These are phyloP conservation scores for Orussus abietinus DNA, from an alignment of 1,140 invertebrate genomes.

Conservation along the genomic window DNA sequence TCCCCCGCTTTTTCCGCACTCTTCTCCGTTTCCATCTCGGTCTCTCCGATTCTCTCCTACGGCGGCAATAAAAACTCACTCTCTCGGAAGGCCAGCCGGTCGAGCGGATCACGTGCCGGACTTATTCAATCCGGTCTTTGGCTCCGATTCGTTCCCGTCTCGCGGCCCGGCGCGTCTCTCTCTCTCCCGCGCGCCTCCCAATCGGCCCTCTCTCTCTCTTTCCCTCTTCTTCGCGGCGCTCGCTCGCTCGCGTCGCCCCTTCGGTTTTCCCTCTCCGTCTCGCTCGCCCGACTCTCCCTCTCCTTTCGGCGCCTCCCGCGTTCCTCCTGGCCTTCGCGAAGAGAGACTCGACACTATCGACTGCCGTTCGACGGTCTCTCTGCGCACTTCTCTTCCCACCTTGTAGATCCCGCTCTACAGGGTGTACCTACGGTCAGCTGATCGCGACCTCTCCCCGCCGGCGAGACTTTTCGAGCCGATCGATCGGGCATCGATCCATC, in stretches of 20 bases:
- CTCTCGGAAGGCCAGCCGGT: not conserved
- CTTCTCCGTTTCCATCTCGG: slow-evolving; percentile 1
- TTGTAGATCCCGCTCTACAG: too few relatives aligned
- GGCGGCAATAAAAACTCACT: slow-evolving; percentile 1
- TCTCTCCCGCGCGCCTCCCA: slow-evolving; percentile 1
- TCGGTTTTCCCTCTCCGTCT: slow-evolving; percentile 20
- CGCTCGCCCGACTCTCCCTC: slow-evolving; percentile 20
- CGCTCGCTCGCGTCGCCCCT: slow-evolving; percentile 6
- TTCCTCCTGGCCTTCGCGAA: not conserved
- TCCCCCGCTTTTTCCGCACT: not conserved
- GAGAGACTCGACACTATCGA: too few relatives aligned
- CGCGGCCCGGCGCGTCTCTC: too few relatives aligned
- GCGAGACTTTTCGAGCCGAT: too few relatives aligned
- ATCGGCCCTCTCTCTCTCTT: slow-evolving; percentile 8
- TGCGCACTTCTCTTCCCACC: not conserved
- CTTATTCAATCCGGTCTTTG: too few relatives aligned
- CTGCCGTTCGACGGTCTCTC: not conserved
- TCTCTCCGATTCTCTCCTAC: not conserved
- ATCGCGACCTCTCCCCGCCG: too few relatives aligned
- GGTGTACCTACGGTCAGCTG: too few relatives aligned
- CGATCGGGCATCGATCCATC: too few relatives aligned
- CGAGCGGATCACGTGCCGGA: not conserved
- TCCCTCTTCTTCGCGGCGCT: not conserved
- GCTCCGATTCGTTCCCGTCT: too few relatives aligned
- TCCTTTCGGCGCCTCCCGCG: not conserved